Evolutionary conservation across 2,797 vertebrate species (phyloP), one percentile per base, ranked within the genome.

Genomic region (Delichon dasypus): DNA sequence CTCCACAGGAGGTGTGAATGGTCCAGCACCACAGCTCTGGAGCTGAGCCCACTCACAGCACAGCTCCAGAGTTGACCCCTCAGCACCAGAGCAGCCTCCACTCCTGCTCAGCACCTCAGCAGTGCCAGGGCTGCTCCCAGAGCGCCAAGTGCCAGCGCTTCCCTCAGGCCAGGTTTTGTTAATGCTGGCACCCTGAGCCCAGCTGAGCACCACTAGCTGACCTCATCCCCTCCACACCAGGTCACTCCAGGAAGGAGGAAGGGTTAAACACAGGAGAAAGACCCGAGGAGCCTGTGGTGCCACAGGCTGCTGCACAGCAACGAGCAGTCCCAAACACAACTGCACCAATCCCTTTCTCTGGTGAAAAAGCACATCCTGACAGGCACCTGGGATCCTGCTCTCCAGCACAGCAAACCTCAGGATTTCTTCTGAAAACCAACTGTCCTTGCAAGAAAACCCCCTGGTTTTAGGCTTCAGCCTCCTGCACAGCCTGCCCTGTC

Each of bases 131-230:
- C 54, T 57, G 71, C 68, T 38, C 19, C 34, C 51, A 22, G 11
- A 44, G 4, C 10, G 38, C 57, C 25, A 20, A 23, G 36, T 29
- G 66, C 10, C 81, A 29, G n/a, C 0, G 0, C 32, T 14, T 6
- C 50, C 25, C 13, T 5, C 9, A 20, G 64, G 64, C 22, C 25
- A 0, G 6, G 4, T 16, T 32, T 5, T 12, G 44, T 1, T 26
- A 2, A 6, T 5, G 65, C 17, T 61, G 86, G 74, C 71, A 42
- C 50, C 8, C 64, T 17, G 58, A 70, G 91, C 60, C 64, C 30
- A 57, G 87, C 81, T 81, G 50, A 16, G 5, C 85, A 61, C 30
- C 67, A 22, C 51, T 9, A 65, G 74, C 83, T n/a, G 76, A 42
- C 8, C 26, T 36, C 17, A 68, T 1, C 10, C 44, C 10, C 58